These are phyloP conservation scores for Suncus etruscus DNA, from an alignment of 2,113 vertebrate genomes.

Conservation along the genomic window DNA sequence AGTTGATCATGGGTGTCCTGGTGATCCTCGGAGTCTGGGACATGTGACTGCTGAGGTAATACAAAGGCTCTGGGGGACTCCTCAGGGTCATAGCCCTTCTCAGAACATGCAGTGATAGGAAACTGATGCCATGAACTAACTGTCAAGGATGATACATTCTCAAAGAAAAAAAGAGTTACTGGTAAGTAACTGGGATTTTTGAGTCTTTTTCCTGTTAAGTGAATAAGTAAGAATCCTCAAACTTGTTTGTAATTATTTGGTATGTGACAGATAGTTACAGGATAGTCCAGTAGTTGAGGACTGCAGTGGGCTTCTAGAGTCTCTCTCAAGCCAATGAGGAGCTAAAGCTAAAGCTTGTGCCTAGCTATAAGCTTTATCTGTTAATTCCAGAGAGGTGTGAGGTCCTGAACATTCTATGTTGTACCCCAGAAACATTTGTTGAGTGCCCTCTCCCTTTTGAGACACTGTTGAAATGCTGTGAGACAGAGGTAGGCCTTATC, in stretches of 20 bases:
- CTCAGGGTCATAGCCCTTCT: constrained; percentile 26
- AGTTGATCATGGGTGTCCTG: not conserved
- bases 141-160: constrained; percentile 77
- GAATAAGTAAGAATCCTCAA: constrained; percentile 68
- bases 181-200: constrained; percentile 77
- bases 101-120: constrained; percentile 7
- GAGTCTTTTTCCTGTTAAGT: constrained; percentile 71
- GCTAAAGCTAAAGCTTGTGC: too few species aligned
- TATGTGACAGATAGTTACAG: constrained; percentile 36
- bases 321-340: too few species aligned
- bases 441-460: constrained; percentile 70
- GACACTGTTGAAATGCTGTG: constrained; percentile 62
- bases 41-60: constrained; percentile 37
- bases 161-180: constrained; percentile 76
- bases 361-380: too few species aligned
- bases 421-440: constrained; percentile 71
- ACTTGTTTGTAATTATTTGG: constrained; percentile 59
- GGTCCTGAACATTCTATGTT: too few species aligned
- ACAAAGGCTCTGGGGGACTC: constrained; percentile 14
- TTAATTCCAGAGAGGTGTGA: too few species aligned
- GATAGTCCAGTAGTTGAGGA: not conserved
- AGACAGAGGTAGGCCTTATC: not conserved
- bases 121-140: constrained; percentile 39
- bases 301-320: not conserved
- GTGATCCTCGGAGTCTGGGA: constrained; percentile 26